Base-by-base conservation (phyloP, 2,113 vertebrate species). In the Triplophysa rosa region DNA sequence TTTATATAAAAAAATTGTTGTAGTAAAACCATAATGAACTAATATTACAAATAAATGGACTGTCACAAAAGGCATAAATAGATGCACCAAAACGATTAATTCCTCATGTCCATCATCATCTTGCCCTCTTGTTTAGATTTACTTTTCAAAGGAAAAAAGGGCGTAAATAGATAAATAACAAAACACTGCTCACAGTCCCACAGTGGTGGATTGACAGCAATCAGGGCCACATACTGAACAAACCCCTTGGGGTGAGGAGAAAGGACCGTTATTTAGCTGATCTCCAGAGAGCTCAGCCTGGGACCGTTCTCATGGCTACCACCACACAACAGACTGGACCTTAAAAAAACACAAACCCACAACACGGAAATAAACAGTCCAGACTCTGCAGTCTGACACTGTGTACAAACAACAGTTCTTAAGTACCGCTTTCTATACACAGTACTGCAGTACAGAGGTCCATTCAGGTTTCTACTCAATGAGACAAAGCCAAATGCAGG, bases 221-320 rank as follows among this genome's bases (percentile, higher is more conserved):
- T 71, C 19, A 33, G 59, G 85, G 78, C 47, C 24, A 16, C 82
- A 88, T 85, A 84, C 87, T 84, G 73, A 80, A 78, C 87, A 86
- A 68, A 74, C 75, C 85, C 79, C 83, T 40, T 47, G 86, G 87
- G 84, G 67, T 42, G 64, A 67, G 42, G 49, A 80, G 74, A 80
- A 67, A 72, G 73, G 80, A 80, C 65, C 78, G 45, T 77, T 64
- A 83, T 77, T 66, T 78, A 77, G 77, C 83, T 19, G 59, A 70
- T 79, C 77, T 84, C 78, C 77, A 82, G 82, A 78, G 64, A 81
- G 83, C 79, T n/a, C 68, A 65, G 78, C 69, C 84, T 80, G 64
- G 24, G 62, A 79, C 75, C n/a, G 70, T 85, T 85, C 86, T 82
- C 86, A 87, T 81, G 82, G 78, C 82, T 77, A 75, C 76, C 29